Percentiles rank a stretch among this genome's conserved stretches.
phyloP scores from a whole-genome alignment of 2,888 invertebrate genomes.

The Xylophagus ater region DNA sequence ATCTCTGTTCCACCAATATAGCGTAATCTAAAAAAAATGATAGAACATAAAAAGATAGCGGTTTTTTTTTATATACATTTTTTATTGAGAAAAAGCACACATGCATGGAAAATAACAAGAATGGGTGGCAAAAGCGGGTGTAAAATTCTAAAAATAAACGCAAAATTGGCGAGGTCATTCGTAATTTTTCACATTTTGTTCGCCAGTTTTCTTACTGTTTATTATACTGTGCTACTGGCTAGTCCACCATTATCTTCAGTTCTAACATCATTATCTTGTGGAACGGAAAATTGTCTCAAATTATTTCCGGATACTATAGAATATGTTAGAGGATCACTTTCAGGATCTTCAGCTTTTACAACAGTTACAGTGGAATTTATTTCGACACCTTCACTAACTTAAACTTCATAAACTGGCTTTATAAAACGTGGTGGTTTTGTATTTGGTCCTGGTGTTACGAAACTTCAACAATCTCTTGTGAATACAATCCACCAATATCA shows the following conservation, averaged over 20 bases:
- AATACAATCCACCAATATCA: slow-evolving; percentile 66
- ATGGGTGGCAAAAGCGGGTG: too few species aligned
- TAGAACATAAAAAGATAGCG: too few species aligned
- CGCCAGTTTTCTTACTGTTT: too few species aligned
- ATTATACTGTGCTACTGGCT: slow-evolving; percentile 68
- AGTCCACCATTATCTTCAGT: slow-evolving; percentile 79
- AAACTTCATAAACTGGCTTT: slow-evolving; percentile 71
- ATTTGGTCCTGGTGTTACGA: slow-evolving; percentile 75
- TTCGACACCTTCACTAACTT: slow-evolving; percentile 75
- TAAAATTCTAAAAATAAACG: too few species aligned
- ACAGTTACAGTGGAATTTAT: slow-evolving; percentile 76
- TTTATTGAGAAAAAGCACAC: too few species aligned
- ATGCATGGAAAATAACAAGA: too few species aligned
- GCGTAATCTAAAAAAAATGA: too few species aligned
- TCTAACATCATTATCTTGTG: slow-evolving; percentile 74
- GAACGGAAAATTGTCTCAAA: slow-evolving; percentile 76
- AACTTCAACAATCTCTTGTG: slow-evolving; percentile 78
- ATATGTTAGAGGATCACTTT: slow-evolving; percentile 75
- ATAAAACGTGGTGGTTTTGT: slow-evolving; percentile 71
- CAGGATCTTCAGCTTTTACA: slow-evolving; percentile 77
- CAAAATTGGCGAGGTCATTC: too few species aligned
- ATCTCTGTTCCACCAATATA: too few species aligned
- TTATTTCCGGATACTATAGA: slow-evolving; percentile 83
- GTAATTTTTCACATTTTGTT: too few species aligned
- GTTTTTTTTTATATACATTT: too few species aligned